These are phyloP conservation scores for Alces alces DNA, from an alignment of 2,113 vertebrate species.

Conservation along the genomic window DNA sequence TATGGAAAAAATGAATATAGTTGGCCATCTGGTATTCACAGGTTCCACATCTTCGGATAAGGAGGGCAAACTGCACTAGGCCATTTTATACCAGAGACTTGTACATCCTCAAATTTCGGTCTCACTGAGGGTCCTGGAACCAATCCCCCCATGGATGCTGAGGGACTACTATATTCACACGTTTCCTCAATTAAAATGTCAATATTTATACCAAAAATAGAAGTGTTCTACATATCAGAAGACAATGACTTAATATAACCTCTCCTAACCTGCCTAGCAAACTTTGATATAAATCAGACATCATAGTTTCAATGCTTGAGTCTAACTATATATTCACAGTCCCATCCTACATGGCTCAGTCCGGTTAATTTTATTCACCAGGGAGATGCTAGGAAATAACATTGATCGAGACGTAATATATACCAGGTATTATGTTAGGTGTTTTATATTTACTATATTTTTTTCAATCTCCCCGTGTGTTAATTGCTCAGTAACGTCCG, in stretches of 20 bases:
- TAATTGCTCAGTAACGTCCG: neutral
- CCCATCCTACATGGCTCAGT: neutral
- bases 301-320: neutral
- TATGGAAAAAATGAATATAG: neutral
- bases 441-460: neutral
- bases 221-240: neutral
- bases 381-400: neutral
- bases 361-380: neutral
- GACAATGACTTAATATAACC: neutral
- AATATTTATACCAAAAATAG: neutral
- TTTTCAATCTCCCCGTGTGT: neutral
- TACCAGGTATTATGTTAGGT: neutral
- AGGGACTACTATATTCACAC: neutral
- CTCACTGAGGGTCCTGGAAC: neutral
- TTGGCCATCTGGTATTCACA: neutral
- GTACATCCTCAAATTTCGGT: neutral
- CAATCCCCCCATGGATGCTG: neutral
- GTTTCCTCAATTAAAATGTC: constrained; percentile 22
- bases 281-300: neutral
- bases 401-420: neutral
- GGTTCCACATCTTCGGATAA: neutral
- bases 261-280: neutral
- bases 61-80: neutral
- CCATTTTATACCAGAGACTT: neutral
- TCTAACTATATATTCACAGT: neutral